A percentile compares a stretch with the other conserved stretches of the same genome.
phyloP scores from a whole-genome alignment of 2,888 invertebrate species.

The Sphaerophoria taeniata region DNA sequence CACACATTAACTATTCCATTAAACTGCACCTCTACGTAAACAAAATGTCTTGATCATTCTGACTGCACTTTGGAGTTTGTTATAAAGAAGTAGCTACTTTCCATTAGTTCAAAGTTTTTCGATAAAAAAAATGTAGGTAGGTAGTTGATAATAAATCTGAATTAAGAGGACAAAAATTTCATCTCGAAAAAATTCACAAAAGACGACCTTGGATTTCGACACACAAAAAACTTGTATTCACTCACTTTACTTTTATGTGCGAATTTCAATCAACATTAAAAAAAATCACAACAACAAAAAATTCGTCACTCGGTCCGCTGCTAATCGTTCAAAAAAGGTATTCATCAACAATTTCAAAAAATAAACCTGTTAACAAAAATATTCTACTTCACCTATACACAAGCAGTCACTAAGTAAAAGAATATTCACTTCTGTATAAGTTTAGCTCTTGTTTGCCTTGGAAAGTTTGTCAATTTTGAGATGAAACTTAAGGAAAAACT shows the following conservation, averaged over 20 bases:
- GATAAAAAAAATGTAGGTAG: neutral
- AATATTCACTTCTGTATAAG: constrained; percentile 7
- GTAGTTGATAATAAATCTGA: constrained; percentile 7
- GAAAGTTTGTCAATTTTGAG: constrained; percentile 11
- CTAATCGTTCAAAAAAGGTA: constrained; percentile 6
- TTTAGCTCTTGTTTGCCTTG: constrained; percentile 19
- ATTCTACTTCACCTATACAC: constrained; percentile 17
- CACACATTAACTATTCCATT: no score
- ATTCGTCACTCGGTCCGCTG: constrained; percentile 8
- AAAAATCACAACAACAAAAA: constrained; percentile 5
- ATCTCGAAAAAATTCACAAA: neutral
- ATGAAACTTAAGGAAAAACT: constrained; percentile 5
- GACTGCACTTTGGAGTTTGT: no score
- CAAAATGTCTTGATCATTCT: no score
- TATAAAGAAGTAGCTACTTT: no score
- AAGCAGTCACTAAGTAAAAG: neutral
- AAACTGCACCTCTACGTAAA: no score
- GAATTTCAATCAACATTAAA: constrained; percentile 28
- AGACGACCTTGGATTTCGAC: constrained; percentile 30
- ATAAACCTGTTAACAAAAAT: constrained; percentile 27
- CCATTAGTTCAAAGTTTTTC: no score
- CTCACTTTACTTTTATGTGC: constrained; percentile 18
- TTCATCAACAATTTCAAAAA: constrained; percentile 12
- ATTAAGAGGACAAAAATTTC: neutral
- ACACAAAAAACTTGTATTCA: constrained; percentile 23